These are phyloP conservation scores for Ctenopoma multispine DNA, from an alignment of 2,797 vertebrate genomes.

Conservation along the genomic window DNA sequence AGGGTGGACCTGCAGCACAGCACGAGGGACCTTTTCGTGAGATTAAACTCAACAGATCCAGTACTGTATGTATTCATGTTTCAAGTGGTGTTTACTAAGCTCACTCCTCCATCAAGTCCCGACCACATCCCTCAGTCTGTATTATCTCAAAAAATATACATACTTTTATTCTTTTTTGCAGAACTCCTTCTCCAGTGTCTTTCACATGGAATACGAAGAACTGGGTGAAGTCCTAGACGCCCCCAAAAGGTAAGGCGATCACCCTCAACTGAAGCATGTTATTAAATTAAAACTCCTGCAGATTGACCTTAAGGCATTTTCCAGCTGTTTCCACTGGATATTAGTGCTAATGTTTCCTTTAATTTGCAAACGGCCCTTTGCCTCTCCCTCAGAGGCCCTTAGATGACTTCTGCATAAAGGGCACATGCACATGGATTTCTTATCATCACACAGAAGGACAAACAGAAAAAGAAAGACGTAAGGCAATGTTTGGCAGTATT, in stretches of 20 bases:
- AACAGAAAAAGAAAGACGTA: not conserved
- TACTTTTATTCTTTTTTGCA: conserved; percentile 67
- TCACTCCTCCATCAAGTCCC: not conserved
- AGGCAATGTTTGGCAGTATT: conserved; percentile 13
- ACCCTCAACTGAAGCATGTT: not conserved
- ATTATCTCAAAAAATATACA: conserved; percentile 21
- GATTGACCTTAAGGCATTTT: conserved; percentile 10
- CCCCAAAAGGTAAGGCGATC: conserved; percentile 88
- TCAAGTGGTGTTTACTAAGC: conserved; percentile 35
- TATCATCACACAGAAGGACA: conserved; percentile 10
- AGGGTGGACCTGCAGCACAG: conserved; percentile 6
- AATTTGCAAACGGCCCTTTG: conserved; percentile 26
- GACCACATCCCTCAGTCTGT: conserved; percentile 3
- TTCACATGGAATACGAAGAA: conserved; percentile 95
- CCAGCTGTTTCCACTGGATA: conserved; percentile 29
- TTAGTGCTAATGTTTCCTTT: conserved; percentile 33
- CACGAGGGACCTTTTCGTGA: not conserved
- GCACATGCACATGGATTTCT: conserved; percentile 13
- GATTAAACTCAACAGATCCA: conserved; percentile 8
- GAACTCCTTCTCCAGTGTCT: conserved; percentile 97
- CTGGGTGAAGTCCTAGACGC: conserved; percentile 82
- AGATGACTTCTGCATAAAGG: not conserved
- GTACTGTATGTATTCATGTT: not conserved
- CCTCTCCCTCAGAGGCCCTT: not conserved
- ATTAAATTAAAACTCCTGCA: conserved; percentile 28